Evolutionary conservation across 2,888 invertebrate species (phyloP).

Genomic region (Trichogramma dendrolimi): DNA sequence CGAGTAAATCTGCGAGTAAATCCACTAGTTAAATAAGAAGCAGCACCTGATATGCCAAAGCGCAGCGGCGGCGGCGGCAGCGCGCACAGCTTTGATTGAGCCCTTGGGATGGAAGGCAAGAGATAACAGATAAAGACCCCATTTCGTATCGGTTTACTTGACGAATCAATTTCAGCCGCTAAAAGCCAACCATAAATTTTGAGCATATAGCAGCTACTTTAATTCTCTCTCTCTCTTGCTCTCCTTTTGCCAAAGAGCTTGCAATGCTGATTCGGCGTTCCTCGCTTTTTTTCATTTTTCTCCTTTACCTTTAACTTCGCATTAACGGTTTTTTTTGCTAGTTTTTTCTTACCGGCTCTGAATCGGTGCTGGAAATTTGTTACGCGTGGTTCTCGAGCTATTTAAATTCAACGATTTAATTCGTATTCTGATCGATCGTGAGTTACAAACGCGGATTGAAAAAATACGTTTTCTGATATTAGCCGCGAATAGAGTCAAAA

Average conservation of each 20-base stretch:
- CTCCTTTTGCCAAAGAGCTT: background rate
- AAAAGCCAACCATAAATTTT: conserved; percentile 44
- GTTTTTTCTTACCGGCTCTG: background rate
- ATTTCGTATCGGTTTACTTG: conserved; percentile 45
- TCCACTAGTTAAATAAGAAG: conserved; percentile 27
- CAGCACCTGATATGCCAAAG: background rate
- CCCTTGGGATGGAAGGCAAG: conserved; percentile 15
- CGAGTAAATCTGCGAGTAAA: conserved; percentile 14
- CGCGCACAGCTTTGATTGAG: conserved; percentile 22
- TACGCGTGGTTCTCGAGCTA: background rate
- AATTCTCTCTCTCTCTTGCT: conserved; percentile 28
- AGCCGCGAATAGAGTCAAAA: conserved; percentile 7
- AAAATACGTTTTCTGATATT: conserved; percentile 18
- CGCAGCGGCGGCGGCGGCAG: background rate
- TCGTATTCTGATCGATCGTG: background rate
- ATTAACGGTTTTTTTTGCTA: conserved; percentile 5
- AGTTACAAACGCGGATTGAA: background rate
- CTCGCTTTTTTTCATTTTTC: conserved; percentile 35
- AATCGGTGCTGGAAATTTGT: background rate
- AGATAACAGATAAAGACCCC: conserved; percentile 33
- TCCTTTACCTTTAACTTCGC: background rate
- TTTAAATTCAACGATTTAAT: background rate
- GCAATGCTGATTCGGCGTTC: conserved; percentile 38
- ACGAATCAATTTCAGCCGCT: conserved; percentile 43
- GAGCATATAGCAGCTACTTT: conserved; percentile 31